Base-by-base conservation (phyloP, 2,888 invertebrate species). In the Kryphioiulus occultus region DNA sequence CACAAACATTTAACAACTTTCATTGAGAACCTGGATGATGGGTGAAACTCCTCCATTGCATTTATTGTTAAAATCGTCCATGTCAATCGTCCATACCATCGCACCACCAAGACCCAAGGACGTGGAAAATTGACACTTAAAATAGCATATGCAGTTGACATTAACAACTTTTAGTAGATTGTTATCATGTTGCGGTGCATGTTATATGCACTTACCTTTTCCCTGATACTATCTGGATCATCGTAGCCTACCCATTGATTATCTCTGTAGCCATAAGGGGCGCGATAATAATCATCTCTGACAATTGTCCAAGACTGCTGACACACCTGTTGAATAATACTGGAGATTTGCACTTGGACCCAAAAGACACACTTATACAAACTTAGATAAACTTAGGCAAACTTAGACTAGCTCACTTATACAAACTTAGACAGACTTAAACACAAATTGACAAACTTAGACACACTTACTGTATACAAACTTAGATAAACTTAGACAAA, bases 221-320 rank as follows among this genome's bases (percentile, higher is more conserved):
- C 93, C 32, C 93, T 94, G 85, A 97, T 94, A 19, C 96, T 96
- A 30, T 94, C 93, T 0, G 94, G 93, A 90, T 96, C 95, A 90
- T 97, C 97, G 90, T 95, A 97, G 0, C 95, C 93, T 19, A 97
- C 95, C 87, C 97, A 94, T 30, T 86, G 83, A 85, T 82, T 59
- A 88, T 88, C 42, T 84, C 68, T 39, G 87, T 94, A 91, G 1
- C 95, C 93, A 90, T 93, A 95, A 1, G 94, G 94, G 88, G 95
- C 95, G 0, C 94, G 93, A 15, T 82, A 83, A 83, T 82, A 68
- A 10, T 32, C 39, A 53, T 88, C 86, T 32, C 83, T 42, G 22
- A 86, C 42, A 12, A 53, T 47, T 42, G 86, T 88, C 86, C 86
- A 88, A 30, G 53, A 86, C 85, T 85, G 88, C 85, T 47, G 85